Conservation (phyloP, 2,888 invertebrate genomes). For the Sphaerophoria rueppellii region DNA sequence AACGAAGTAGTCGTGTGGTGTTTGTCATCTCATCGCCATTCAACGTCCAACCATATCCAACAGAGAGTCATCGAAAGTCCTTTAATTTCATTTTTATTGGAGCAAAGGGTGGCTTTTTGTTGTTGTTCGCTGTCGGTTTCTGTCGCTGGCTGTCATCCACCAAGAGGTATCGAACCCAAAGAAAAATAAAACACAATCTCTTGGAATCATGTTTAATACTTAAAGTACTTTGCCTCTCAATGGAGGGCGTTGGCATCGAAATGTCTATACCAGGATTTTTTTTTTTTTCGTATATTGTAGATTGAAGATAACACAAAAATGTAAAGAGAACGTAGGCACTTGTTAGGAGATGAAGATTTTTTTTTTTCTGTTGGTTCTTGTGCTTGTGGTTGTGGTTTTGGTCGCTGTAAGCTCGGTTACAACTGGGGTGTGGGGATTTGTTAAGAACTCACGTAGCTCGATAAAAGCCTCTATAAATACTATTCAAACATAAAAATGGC, state of each 20-base stretch:
- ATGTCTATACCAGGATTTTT: slow-evolving; percentile 12
- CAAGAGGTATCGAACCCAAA: neutral
- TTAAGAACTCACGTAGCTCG: too few relatives aligned
- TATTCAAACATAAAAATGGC: too few relatives aligned
- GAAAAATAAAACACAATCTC: neutral
- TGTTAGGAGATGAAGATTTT: slow-evolving; percentile 47
- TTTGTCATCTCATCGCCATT: neutral
- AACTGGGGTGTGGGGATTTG: too few relatives aligned
- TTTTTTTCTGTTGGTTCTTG: neutral
- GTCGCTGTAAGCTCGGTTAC: too few relatives aligned
- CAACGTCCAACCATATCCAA: neutral
- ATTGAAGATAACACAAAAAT: slow-evolving; percentile 2
- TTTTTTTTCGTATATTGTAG: slow-evolving; percentile 1
- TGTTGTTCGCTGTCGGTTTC: neutral
- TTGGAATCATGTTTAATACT: slow-evolving; percentile 21
- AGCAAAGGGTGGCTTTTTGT: slow-evolving; percentile 3
- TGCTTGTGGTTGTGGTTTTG: neutral
- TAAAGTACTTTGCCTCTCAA: slow-evolving; percentile 5
- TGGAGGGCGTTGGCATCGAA: slow-evolving; percentile 29
- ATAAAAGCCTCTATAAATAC: too few relatives aligned
- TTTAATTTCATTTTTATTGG: slow-evolving; percentile 27
- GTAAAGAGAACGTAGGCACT: slow-evolving; percentile 26
- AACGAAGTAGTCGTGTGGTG: slow-evolving; percentile 8
- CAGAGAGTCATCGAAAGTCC: slow-evolving; percentile 21
- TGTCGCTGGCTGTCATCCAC: neutral